These are phyloP conservation scores for Drosophila anomelani DNA, from an alignment of 2,888 invertebrate species.

Conservation along the genomic window DNA sequence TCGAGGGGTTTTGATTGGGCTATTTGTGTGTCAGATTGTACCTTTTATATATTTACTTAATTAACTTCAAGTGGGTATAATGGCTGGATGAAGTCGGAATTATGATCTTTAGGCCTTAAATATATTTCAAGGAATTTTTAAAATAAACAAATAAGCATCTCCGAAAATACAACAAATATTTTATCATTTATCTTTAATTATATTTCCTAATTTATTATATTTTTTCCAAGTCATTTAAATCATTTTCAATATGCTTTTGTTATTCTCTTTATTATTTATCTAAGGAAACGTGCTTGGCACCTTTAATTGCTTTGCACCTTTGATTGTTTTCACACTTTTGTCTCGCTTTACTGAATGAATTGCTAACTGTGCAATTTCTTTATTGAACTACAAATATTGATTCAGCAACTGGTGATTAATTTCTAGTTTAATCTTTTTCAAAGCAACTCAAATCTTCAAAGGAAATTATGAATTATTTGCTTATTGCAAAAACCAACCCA, in stretches of 20 bases:
- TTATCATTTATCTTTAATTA: too few species aligned
- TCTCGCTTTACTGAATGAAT: conserved; percentile 2
- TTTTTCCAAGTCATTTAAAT: background rate
- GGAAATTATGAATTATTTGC: conserved; percentile 4
- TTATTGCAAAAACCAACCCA: background rate
- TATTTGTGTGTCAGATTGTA: background rate
- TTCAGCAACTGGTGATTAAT: conserved; percentile 1
- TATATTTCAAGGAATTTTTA: too few species aligned
- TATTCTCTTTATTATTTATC: background rate
- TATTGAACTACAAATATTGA: background rate
- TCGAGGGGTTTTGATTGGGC: background rate
- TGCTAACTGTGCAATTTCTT: background rate
- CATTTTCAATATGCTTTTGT: background rate
- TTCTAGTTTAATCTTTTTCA: background rate
- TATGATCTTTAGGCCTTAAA: too few species aligned
- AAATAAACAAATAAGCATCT: too few species aligned
- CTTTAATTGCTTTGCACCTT: conserved; percentile 8
- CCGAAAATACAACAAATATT: too few species aligned
- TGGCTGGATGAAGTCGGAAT: too few species aligned
- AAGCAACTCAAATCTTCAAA: conserved; percentile 5
- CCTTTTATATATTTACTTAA: conserved; percentile 5
- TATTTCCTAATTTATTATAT: background rate
- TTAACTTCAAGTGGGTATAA: conserved; percentile 10
- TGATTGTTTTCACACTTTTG: conserved; percentile 4
- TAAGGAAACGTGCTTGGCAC: conserved; percentile 7